Evolutionary conservation across 2,888 invertebrate genomes (phyloP), one percentile per base, ranked within the genome.

Genomic region (Agriopis marginaria): DNA sequence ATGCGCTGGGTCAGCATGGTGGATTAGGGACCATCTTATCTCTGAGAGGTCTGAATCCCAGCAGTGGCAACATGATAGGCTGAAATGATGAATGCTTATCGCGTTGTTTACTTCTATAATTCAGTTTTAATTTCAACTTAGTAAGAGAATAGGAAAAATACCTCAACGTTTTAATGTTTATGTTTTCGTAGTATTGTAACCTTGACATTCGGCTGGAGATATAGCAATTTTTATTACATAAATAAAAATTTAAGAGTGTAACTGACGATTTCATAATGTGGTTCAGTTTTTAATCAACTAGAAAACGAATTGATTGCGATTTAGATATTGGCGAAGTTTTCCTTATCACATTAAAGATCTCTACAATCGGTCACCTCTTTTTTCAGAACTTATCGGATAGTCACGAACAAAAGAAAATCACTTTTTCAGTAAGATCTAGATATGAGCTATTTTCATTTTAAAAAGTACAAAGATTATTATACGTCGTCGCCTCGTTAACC

Each of bases 131-230:
- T 63, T 53, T n/a, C n/a, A 23, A 63, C 51, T 44, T 50, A 32
- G 59, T 54, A 60, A 63, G 10, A 49, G 47, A 32, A 39, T 40
- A 56, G 55, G 11, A 60, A 63, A 66, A 47, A 23, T 40, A 59
- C 14, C 23, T 45, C 44, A 42, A 42, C 50, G 42, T 42, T 42
- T 63, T 12, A 44, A 47, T 65, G 65, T 65, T 65, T 71, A 44
- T 68, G 61, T 71, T 71, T 66, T 71, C 47, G 56, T 70, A 66
- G 63, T 70, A 72, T 68, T 54, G 73, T 76, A 73, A 77, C 76
- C 76, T 75, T 77, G 76, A 75, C 75, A 75, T 75, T 74, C 64
- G 67, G 51, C 50, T 32, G 50, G 49, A 65, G 66, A 70, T 72
- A 73, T 66, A 66, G 67, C 70, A 61, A 53, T 65, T 14, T 59